phyloP scores from a whole-genome alignment of 2,888 invertebrate genomes.

The Cheilosia urbana region DNA sequence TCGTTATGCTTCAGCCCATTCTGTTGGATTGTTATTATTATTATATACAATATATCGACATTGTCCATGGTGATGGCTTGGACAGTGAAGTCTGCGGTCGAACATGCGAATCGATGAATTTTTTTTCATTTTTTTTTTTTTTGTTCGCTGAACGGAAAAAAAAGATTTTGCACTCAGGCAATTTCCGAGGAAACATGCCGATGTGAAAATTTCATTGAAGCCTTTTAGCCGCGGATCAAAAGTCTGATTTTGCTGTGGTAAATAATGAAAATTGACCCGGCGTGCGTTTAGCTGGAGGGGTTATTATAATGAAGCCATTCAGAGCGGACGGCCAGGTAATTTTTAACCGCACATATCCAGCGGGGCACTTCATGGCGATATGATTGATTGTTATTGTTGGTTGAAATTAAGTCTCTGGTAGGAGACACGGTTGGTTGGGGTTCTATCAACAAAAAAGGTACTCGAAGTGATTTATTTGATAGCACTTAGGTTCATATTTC shows the following conservation, averaged over 20 bases:
- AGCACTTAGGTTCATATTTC: no score
- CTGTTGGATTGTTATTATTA: slow-evolving; percentile 34
- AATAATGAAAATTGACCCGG: slow-evolving; percentile 46
- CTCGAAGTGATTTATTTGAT: no score
- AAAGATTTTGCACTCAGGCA: slow-evolving; percentile 19
- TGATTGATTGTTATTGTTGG: slow-evolving; percentile 34
- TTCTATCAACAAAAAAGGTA: no score
- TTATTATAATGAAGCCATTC: slow-evolving; percentile 42
- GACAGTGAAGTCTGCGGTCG: slow-evolving; percentile 21
- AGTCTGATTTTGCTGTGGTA: slow-evolving; percentile 36
- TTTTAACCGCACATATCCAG: slow-evolving; percentile 3
- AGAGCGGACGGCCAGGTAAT: background rate
- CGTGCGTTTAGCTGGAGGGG: background rate
- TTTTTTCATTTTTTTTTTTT: slow-evolving; percentile 4
- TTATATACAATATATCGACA: slow-evolving; percentile 2
- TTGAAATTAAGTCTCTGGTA: background rate
- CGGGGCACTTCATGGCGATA: slow-evolving; percentile 2
- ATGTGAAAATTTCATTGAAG: slow-evolving; percentile 24
- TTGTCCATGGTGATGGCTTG: slow-evolving; percentile 35
- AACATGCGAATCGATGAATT: slow-evolving; percentile 27
- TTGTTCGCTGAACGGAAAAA: background rate
- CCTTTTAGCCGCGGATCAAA: slow-evolving; percentile 15
- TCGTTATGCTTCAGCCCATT: slow-evolving; percentile 26
- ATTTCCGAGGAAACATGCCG: slow-evolving; percentile 26
- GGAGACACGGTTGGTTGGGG: no score